Base-by-base conservation (phyloP, 2,888 invertebrate genomes). In the Sipunculus nudus region DNA sequence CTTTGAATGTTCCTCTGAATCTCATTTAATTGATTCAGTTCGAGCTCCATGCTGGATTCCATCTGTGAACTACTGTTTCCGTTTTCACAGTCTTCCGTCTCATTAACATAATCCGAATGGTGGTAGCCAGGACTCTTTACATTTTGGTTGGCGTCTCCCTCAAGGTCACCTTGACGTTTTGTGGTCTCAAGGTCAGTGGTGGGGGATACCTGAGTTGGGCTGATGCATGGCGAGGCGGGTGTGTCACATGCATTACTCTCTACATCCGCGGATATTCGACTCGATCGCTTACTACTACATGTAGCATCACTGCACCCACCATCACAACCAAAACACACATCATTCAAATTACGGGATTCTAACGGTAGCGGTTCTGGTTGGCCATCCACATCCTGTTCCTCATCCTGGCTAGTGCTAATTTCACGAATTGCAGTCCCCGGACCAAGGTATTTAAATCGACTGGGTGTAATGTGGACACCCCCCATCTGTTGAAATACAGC, bases 281-380 rank as follows among this genome's bases (percentile, higher is more conserved):
- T 74, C 23, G 76, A 73, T 6, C 74, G 66, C 57, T 75, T 75
- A 45, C 78, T 78, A 41, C 72, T 72, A 64, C 79, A 80, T 3
- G 73, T 75, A 40, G 70, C 68, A 60, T 81, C 81, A 43, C 76
- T 75, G 65, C 79, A 80, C 19, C 72, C 73, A 5, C 81, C 80
- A 54, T 79, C 78, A 67, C 80, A 80, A 35, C 81, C 80, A 61
- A 79, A 80, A 67, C 81, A 80, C 45, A 81, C 77, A 55, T 81
- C 80, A 58, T 80, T 80, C 52, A 80, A 67, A 61, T 79, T 79
- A 41, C 65, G 53, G n/a, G n/a, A n/a, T n/a, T n/a, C n/a, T n/a
- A n/a, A n/a, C 29, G 29, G 28, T 40, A 46, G 19, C 10, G 32
- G 21, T 40, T 39, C 39, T 39, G 53, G 21, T 31, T 53, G 25